Percentiles rank a stretch among this genome's conserved stretches.
phyloP scores from a whole-genome alignment of 2,888 invertebrate species.

The Gnatocerus cornutus region DNA sequence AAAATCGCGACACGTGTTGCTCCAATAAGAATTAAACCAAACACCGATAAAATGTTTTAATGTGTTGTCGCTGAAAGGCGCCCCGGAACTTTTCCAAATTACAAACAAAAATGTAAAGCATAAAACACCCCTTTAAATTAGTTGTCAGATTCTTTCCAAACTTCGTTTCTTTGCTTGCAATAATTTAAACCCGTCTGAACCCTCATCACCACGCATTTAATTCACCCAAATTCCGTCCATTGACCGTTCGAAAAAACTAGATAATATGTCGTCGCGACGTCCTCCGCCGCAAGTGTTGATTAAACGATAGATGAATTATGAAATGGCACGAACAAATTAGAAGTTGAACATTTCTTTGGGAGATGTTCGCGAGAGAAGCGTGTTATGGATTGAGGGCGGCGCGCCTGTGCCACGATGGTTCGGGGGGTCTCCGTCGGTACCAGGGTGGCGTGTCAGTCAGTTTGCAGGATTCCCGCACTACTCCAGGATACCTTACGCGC shows the following conservation, averaged over 20 bases:
- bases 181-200: background rate
- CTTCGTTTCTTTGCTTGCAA: background rate
- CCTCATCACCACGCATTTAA: constrained; percentile 4
- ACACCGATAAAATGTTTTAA: background rate
- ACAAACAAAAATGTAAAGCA: background rate
- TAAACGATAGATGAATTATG: constrained; percentile 52
- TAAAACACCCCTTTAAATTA: background rate
- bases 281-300: constrained; percentile 28
- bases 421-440: constrained; percentile 58
- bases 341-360: constrained; percentile 53
- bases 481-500: constrained; percentile 53
- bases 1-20: too few species aligned
- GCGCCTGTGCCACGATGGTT: constrained; percentile 60
- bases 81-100: background rate
- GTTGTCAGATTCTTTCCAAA: constrained; percentile 9
- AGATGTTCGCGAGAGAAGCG: constrained; percentile 41
- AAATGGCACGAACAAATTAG: constrained; percentile 56
- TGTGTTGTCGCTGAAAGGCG: background rate
- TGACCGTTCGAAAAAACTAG: background rate
- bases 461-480: constrained; percentile 58
- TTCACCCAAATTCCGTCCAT: background rate
- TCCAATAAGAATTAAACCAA: too few species aligned
- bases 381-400: constrained; percentile 58
- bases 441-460: constrained; percentile 63
- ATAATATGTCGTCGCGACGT: constrained; percentile 1